Conservation (phyloP, 1,140 invertebrate species). For the Drosophila athabasca region DNA sequence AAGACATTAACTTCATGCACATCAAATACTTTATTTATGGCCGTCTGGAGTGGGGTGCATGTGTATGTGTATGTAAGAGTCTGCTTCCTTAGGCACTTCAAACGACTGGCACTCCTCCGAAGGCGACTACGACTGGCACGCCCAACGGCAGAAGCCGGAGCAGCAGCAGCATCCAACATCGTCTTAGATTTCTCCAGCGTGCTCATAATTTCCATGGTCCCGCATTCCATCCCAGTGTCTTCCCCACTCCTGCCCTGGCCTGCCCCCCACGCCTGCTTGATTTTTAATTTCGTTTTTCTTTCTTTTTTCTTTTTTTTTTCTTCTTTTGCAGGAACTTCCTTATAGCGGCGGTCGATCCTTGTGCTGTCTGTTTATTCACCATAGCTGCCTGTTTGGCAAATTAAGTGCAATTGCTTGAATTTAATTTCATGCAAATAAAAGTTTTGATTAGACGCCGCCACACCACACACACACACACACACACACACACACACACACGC, state of each 20-base stretch:
- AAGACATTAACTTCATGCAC: constrained; percentile 82
- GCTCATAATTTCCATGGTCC: constrained; percentile 70
- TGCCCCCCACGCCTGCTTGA: constrained; percentile 58
- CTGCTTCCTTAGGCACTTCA: constrained; percentile 64
- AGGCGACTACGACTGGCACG: constrained; percentile 54
- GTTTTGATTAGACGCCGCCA: constrained; percentile 73
- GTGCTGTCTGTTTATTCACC: constrained; percentile 75
- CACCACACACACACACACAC: background rate
- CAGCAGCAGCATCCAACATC: constrained; percentile 31
- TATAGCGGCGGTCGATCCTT: constrained; percentile 2
- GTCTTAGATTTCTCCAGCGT: constrained; percentile 63
- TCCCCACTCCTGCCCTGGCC: background rate
- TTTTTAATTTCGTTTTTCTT: constrained; percentile 70
- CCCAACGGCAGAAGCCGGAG: constrained; percentile 19
- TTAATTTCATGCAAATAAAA: constrained; percentile 83
- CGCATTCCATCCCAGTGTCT: constrained; percentile 29
- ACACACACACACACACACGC: background rate
- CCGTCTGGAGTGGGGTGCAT: constrained; percentile 64
- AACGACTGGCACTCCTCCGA: constrained; percentile 42
- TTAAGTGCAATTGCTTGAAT: constrained; percentile 83
- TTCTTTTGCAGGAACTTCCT: constrained; percentile 14
- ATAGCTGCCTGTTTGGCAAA: constrained; percentile 75
- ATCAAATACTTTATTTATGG: constrained; percentile 82
- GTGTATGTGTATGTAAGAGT: constrained; percentile 27
- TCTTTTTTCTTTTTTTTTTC: constrained; percentile 6